Conservation (phyloP, 2,888 invertebrate genomes). For the Cheilosia scutellata region DNA sequence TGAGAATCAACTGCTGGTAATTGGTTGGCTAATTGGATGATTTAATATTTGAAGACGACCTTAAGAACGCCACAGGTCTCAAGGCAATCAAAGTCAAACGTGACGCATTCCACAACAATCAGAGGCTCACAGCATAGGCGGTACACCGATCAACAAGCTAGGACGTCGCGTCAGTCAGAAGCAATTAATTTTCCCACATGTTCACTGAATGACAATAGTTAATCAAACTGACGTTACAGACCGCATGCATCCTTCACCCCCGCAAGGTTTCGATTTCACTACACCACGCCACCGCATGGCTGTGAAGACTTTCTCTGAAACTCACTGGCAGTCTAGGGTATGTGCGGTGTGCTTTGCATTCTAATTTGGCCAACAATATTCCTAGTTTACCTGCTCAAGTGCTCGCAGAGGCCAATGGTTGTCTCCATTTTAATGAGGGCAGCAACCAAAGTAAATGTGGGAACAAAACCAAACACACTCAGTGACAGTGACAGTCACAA, state of each 20-base stretch:
- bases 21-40: constrained; percentile 70
- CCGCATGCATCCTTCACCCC: constrained; percentile 45
- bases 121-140: constrained; percentile 3
- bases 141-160: constrained; percentile 44
- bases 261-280: constrained; percentile 54
- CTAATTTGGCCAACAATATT: constrained; percentile 54
- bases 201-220: constrained; percentile 68
- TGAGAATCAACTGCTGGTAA: constrained; percentile 33
- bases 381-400: constrained; percentile 68
- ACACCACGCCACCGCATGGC: background rate
- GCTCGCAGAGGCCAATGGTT: constrained; percentile 39
- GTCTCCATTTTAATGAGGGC: constrained; percentile 71
- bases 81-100: constrained; percentile 25
- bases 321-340: constrained; percentile 32
- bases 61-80: background rate
- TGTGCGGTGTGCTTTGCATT: constrained; percentile 58
- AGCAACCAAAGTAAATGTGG: constrained; percentile 61
- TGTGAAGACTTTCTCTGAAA: constrained; percentile 48
- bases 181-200: constrained; percentile 68
- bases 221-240: constrained; percentile 67
- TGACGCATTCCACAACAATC: constrained; percentile 45
- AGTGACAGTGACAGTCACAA: constrained; percentile 48
- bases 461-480: constrained; percentile 49
- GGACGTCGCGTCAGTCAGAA: constrained; percentile 38
- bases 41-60: constrained; percentile 31